Percentiles rank a stretch among this genome's conserved stretches.
phyloP scores from a whole-genome alignment of 2,113 vertebrate genomes.

The Sminthopsis crassicaudata region DNA sequence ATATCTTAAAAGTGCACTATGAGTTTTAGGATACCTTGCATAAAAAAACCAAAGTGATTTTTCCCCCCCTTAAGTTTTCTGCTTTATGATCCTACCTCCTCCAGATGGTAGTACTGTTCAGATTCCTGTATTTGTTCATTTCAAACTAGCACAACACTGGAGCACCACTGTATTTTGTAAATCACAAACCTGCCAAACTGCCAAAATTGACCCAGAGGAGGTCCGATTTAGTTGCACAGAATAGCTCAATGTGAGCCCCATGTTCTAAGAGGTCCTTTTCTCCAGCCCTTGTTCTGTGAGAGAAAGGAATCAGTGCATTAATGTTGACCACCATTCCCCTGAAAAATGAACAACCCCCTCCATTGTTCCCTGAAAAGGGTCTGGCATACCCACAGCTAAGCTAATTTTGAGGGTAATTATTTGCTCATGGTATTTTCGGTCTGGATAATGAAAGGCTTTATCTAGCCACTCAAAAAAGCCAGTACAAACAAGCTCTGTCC shows the following conservation, averaged over 20 bases:
- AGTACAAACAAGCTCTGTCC: neutral
- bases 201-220: neutral
- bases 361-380: neutral
- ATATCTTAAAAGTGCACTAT: neutral
- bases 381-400: neutral
- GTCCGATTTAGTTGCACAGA: neutral
- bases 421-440: neutral
- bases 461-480: neutral
- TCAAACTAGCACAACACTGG: neutral
- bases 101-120: neutral
- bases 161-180: slow-evolving; percentile 27
- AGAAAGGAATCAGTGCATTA: neutral
- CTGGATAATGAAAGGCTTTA: neutral
- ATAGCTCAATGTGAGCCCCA: neutral
- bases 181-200: slow-evolving; percentile 18
- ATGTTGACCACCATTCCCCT: neutral
- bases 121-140: neutral
- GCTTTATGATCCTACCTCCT: neutral
- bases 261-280: slow-evolving; percentile 12
- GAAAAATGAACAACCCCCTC: neutral
- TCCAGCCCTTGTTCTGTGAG: slow-evolving; percentile 13
- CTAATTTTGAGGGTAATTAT: neutral
- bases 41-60: neutral
- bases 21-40: neutral
- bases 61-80: slow-evolving; percentile 3